Conservation (phyloP, 2,888 invertebrate genomes). For the Drosophila flavopinicola region DNA sequence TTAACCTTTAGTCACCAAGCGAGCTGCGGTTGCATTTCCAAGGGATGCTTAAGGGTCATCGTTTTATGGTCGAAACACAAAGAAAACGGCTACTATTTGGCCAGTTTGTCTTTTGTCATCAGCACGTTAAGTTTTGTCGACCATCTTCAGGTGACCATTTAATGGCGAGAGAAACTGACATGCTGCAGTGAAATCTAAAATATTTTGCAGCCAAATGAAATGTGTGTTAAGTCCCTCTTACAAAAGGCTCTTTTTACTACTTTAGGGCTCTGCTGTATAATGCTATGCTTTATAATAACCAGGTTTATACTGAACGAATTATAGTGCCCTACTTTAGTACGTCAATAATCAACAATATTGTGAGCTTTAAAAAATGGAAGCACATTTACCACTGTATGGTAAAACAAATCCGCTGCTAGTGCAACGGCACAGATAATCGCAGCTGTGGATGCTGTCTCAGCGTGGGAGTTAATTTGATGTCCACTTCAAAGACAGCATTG, state of each 20-base stretch:
- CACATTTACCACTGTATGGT: no score
- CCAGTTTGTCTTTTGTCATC: constrained; percentile 43
- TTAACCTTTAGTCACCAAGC: constrained; percentile 20
- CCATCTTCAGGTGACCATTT: constrained; percentile 8
- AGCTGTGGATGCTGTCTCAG: no score
- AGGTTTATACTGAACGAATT: no score
- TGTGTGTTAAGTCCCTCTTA: constrained; percentile 1
- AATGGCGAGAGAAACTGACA: no score
- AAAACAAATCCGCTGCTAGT: no score
- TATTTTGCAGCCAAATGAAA: constrained; percentile 36
- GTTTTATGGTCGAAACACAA: constrained; percentile 56
- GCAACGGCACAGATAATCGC: no score
- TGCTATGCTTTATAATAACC: not conserved
- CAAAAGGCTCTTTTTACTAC: constrained; percentile 5
- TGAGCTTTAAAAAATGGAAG: no score
- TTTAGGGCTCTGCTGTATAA: not conserved
- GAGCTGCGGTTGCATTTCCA: constrained; percentile 48
- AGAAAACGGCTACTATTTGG: constrained; percentile 47
- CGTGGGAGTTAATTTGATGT: no score
- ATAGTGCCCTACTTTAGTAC: no score
- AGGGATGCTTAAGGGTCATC: constrained; percentile 74
- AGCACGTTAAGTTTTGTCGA: constrained; percentile 49
- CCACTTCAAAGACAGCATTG: no score
- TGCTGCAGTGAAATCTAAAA: constrained; percentile 35
- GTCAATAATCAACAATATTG: no score